These are phyloP conservation scores for Drosophila acutilabella DNA, from an alignment of 2,888 invertebrate species.

Conservation along the genomic window DNA sequence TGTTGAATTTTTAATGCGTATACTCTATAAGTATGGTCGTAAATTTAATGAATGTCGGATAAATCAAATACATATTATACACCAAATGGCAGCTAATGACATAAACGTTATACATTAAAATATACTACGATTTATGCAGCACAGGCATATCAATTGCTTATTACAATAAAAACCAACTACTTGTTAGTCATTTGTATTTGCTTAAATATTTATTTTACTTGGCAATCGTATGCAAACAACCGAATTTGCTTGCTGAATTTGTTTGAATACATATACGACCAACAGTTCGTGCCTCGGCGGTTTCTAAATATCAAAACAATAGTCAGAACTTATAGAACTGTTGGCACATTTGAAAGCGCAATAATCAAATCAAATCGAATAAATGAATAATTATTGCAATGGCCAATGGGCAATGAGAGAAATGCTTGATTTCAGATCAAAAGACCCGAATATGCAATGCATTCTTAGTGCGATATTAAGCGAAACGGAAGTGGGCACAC, in stretches of 20 bases:
- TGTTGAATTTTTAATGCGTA: slow-evolving; percentile 1
- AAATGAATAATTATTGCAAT: slow-evolving; percentile 18
- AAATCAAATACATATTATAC: neutral
- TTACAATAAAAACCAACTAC: neutral
- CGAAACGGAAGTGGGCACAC: slow-evolving; percentile 62
- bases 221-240: slow-evolving; percentile 34
- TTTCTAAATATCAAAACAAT: slow-evolving; percentile 16
- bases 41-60: neutral
- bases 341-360: slow-evolving; percentile 33
- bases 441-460: slow-evolving; percentile 59
- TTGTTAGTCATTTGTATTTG: neutral
- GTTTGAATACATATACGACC: slow-evolving; percentile 19
- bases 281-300: slow-evolving; percentile 17
- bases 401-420: neutral
- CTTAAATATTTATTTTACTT: slow-evolving; percentile 21
- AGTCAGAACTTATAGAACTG: slow-evolving; percentile 8
- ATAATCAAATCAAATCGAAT: slow-evolving; percentile 1
- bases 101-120: too few species aligned
- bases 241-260: slow-evolving; percentile 20
- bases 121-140: neutral
- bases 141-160: neutral
- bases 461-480: slow-evolving; percentile 73
- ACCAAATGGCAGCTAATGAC: neutral
- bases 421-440: slow-evolving; percentile 57
- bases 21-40: slow-evolving; percentile 12